phyloP scores from a whole-genome alignment of 23 tunicate species.

The Aplidium turbinatum region DNA sequence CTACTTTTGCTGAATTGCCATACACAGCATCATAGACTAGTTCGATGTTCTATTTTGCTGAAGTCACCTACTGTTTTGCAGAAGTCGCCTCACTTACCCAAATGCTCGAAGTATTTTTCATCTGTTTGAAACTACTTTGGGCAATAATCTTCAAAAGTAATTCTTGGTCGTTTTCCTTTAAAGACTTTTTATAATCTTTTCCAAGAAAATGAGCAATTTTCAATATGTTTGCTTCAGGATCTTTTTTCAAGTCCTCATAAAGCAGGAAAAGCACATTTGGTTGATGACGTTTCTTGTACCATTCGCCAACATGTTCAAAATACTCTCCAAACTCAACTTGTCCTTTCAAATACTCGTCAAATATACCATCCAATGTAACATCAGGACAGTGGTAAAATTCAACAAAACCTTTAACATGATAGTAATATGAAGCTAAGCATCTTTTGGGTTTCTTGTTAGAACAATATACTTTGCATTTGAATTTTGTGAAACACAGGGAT shows the following conservation, averaged over 20 bases:
- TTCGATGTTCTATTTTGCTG: too few relatives aligned
- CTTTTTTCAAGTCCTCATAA: slow-evolving; percentile 46
- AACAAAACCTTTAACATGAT: slow-evolving; percentile 41
- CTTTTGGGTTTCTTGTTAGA: slow-evolving; percentile 64
- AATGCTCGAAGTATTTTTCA: too few relatives aligned
- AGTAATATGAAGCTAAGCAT: slow-evolving; percentile 46
- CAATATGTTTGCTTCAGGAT: slow-evolving; percentile 7
- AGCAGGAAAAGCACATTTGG: slow-evolving; percentile 45
- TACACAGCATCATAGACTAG: too few relatives aligned
- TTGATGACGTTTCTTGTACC: slow-evolving; percentile 39
- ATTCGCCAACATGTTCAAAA: slow-evolving; percentile 36
- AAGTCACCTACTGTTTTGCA: too few relatives aligned
- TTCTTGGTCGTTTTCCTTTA: slow-evolving; percentile 25
- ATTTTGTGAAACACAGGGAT: slow-evolving; percentile 24
- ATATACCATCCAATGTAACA: slow-evolving; percentile 28
- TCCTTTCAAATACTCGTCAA: slow-evolving; percentile 33
- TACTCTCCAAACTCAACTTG: slow-evolving; percentile 20
- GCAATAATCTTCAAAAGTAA: slow-evolving; percentile 26
- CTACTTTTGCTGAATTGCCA: too few relatives aligned
- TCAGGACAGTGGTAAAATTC: background rate
- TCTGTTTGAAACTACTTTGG: slow-evolving; percentile 9
- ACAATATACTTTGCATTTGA: slow-evolving; percentile 50
- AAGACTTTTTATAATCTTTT: slow-evolving; percentile 22
- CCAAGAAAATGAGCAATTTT: slow-evolving; percentile 61
- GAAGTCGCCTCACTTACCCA: too few relatives aligned